A percentile compares a stretch with the other conserved stretches of the same genome.
Conservation (phyloP, 2,113 vertebrate species). For the Seriola rivoliana region DNA sequence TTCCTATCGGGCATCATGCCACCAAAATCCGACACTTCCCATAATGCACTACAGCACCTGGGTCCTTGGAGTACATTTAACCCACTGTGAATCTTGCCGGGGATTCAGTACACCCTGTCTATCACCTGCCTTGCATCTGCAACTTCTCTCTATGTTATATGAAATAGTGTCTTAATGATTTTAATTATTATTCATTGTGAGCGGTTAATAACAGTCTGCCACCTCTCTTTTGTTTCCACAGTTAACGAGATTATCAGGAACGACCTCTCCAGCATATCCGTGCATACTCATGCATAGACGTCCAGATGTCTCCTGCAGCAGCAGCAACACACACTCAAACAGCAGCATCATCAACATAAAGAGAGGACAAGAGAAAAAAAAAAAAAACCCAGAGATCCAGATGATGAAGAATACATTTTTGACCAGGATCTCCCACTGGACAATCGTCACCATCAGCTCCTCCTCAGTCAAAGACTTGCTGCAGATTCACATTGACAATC, state of each 20-base stretch:
- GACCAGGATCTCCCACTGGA: constrained; percentile 59
- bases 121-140: neutral
- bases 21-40: neutral
- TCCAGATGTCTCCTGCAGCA: constrained; percentile 53
- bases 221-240: constrained; percentile 84
- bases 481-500: constrained; percentile 65
- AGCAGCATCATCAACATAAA: constrained; percentile 32
- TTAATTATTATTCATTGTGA: neutral
- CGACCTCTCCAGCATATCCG: constrained; percentile 92
- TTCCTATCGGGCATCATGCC: neutral
- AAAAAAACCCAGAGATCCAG: constrained; percentile 43
- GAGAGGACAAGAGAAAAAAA: constrained; percentile 18
- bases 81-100: neutral
- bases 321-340: constrained; percentile 24
- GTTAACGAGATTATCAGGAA: constrained; percentile 98
- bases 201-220: constrained; percentile 36
- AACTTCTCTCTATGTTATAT: neutral
- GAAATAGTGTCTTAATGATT: constrained; percentile 4
- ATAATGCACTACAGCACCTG: neutral
- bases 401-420: constrained; percentile 62
- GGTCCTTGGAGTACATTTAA: neutral
- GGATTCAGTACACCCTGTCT: neutral
- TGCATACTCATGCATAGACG: constrained; percentile 84
- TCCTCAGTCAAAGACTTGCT: constrained; percentile 45
- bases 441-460: constrained; percentile 26